Base-by-base conservation (phyloP, 2,888 invertebrate genomes). In the Papilio demoleus region DNA sequence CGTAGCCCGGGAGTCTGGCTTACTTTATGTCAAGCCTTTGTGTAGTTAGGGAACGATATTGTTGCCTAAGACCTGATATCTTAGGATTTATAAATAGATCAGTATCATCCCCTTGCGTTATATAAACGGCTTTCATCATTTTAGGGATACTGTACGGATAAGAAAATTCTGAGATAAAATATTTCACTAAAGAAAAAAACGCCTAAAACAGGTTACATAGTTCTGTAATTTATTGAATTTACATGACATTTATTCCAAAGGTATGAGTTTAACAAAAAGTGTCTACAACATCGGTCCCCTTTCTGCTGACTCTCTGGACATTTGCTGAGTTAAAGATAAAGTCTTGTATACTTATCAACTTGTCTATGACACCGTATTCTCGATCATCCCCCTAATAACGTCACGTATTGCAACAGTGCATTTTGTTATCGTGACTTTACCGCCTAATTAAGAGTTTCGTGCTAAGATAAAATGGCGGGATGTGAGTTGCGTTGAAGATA, bases 401-500 rank as follows among this genome's bases (percentile, higher is more conserved):
- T 50, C 38, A 50, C 47, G 38, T 59, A 59, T 64, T 64, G 60
- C 64, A 65, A 47, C 38, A 17, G n/a, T 68, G 68, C 68, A 64
- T 64, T 65, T 59, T 65, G 45, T 53, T 63, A 47, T 64, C 65
- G 17, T 47, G 31, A 59, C 36, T 65, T 65, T 65, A 69, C 65
- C 65, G 69, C 42, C 53, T 69, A 69, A 69, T 69, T 69, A 69
- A 69, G 65, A 69, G 42, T 61, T 65, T 65, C 65, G 60, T 65
- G 62, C 45, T 36, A 22, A 62, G 65, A 65, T 61, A 65, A 70
- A 67, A 70, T 71, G 73, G 76, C 78, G 75, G 73, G 73, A 79
- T 77, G 77, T 84, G 40, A 64, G 68, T 68, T 80, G 79, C 83
- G 80, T 82, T 71, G 67, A 76, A 83, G 85, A 88, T 88, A 88